Conservation (phyloP, 2,888 invertebrate species). For the Ormyrus rosae region DNA sequence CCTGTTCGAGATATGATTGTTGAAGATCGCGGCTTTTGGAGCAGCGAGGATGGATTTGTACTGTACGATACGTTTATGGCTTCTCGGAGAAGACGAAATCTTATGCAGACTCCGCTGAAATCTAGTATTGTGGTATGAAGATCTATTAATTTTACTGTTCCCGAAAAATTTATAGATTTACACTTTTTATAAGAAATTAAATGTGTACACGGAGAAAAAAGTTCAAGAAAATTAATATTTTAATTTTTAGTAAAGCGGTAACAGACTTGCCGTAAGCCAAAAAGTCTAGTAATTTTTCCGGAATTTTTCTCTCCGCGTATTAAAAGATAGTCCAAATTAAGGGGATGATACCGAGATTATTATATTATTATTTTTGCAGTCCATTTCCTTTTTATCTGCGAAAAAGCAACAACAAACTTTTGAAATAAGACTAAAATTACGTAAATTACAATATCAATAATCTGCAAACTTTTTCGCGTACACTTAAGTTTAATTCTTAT, state of each 20-base stretch:
- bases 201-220: too few relatives aligned
- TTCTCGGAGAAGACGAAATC: slow-evolving; percentile 65
- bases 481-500: not conserved
- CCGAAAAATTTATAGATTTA: not conserved
- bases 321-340: too few relatives aligned
- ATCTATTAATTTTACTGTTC: not conserved
- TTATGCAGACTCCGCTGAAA: slow-evolving; percentile 64
- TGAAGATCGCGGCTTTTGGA: slow-evolving; percentile 69
- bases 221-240: too few relatives aligned
- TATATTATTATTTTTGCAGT: not conserved
- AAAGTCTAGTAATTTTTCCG: too few relatives aligned
- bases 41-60: slow-evolving; percentile 56
- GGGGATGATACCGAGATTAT: too few relatives aligned
- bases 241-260: too few relatives aligned
- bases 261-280: too few relatives aligned
- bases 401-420: too few relatives aligned
- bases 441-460: slow-evolving; percentile 5
- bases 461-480: too few relatives aligned
- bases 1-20: slow-evolving; percentile 57
- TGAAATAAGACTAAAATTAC: not conserved
- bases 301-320: too few relatives aligned
- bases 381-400: not conserved
- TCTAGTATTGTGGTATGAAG: slow-evolving; percentile 65
- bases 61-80: slow-evolving; percentile 55
- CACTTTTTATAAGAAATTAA: too few relatives aligned